phyloP scores from a whole-genome alignment of 2,113 vertebrate genomes.

The Crocuta crocuta region DNA sequence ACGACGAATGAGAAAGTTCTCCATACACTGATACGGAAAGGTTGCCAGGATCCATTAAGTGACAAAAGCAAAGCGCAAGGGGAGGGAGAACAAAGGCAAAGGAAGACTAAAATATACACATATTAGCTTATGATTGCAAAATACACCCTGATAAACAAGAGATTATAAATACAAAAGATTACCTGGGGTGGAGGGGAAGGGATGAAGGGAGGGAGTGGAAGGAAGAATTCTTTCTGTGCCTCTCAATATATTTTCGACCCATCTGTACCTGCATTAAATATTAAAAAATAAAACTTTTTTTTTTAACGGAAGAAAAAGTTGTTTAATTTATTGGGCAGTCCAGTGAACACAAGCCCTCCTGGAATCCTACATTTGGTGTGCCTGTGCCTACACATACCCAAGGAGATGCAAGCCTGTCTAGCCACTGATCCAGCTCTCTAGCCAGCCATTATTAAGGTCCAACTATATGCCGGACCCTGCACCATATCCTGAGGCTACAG shows the following conservation, averaged over 20 bases:
- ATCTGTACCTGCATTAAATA: not conserved
- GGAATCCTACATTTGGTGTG: not conserved
- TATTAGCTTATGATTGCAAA: constrained; percentile 43
- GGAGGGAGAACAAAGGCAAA: not conserved
- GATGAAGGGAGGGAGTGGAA: not conserved
- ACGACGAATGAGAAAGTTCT: not conserved
- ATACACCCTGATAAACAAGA: not conserved
- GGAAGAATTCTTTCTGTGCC: not conserved
- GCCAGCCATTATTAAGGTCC: not conserved
- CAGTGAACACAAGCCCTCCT: not conserved
- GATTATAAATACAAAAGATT: constrained; percentile 39
- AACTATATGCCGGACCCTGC: not conserved
- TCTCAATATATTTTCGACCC: constrained; percentile 16
- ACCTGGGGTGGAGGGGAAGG: not conserved
- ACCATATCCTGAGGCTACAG: not conserved
- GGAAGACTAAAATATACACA: not conserved
- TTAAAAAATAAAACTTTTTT: not conserved
- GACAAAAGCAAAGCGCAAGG: not conserved
- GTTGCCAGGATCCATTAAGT: not conserved
- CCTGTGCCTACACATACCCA: not conserved
- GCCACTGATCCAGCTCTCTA: not conserved
- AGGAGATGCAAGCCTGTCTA: not conserved
- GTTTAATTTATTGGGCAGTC: not conserved
- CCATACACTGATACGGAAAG: not conserved
- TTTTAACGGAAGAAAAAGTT: constrained; percentile 14